Evolutionary conservation across 37 sponge, comb jelly and placozoan species (phyloP).

Genomic region (Cliona cf. orientalis): DNA sequence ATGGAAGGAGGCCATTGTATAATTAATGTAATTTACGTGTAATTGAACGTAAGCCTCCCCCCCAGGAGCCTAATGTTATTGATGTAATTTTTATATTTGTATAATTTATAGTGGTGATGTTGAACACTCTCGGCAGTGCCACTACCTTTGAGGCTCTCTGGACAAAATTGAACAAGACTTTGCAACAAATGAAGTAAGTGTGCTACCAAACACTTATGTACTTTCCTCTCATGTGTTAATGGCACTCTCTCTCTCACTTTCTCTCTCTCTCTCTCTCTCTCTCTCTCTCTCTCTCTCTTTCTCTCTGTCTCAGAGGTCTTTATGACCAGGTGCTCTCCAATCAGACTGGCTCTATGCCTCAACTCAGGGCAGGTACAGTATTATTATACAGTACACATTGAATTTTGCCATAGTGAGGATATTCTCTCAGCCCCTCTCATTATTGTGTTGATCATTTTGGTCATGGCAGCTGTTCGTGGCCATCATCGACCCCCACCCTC

Average conservation of each 20-base stretch:
- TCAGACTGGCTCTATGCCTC: too few relatives aligned
- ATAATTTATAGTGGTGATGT: conserved; percentile 26
- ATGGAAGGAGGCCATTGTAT: too few relatives aligned
- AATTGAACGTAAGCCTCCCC: too few relatives aligned
- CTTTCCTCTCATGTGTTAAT: background rate
- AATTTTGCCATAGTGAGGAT: too few relatives aligned
- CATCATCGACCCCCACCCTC: too few relatives aligned
- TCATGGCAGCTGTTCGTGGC: too few relatives aligned
- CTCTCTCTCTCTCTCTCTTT: background rate
- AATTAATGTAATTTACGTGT: too few relatives aligned
- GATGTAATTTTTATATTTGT: background rate
- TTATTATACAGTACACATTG: too few relatives aligned
- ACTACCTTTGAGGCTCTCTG: conserved; percentile 28
- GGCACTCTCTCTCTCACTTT: background rate
- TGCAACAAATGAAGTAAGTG: conserved; percentile 32
- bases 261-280: conserved; percentile 4
- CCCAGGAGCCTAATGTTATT: too few relatives aligned
- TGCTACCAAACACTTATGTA: background rate
- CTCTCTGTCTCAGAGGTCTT: background rate
- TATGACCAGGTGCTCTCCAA: background rate
- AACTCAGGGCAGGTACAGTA: too few relatives aligned
- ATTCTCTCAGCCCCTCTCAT: too few relatives aligned
- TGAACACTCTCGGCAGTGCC: conserved; percentile 35
- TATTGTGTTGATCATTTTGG: too few relatives aligned
- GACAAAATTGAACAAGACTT: conserved; percentile 26